Conservation (phyloP, 2,888 invertebrate species). For the Ceriagrion tenellum region DNA sequence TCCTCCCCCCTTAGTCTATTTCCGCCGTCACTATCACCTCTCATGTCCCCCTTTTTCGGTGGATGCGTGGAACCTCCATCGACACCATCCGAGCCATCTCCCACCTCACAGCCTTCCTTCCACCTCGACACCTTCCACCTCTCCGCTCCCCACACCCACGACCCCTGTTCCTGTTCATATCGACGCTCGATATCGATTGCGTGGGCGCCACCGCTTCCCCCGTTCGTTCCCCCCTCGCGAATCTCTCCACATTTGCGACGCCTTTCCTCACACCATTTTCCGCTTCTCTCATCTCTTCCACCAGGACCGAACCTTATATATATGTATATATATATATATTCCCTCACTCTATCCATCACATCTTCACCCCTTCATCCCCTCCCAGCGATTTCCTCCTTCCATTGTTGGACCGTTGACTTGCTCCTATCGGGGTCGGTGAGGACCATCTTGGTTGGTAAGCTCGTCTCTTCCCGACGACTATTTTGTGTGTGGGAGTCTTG, state of each 20-base stretch:
- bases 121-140: neutral
- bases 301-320: neutral
- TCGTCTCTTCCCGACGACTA: neutral
- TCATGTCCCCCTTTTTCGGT: neutral
- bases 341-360: neutral
- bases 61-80: neutral
- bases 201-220: neutral
- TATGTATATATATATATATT: too few species aligned
- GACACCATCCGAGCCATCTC: neutral
- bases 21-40: neutral
- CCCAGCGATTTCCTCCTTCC: neutral
- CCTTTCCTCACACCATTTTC: neutral
- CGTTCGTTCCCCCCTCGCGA: neutral
- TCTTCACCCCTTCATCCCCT: neutral
- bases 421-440: neutral
- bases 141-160: neutral
- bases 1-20: neutral
- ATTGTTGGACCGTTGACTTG: neutral
- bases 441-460: neutral
- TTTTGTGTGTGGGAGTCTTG: neutral
- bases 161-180: slow-evolving; percentile 14
- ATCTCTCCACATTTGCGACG: neutral
- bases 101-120: neutral
- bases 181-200: slow-evolving; percentile 46
- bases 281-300: too few species aligned